These are phyloP conservation scores for Criorhina ranunculi DNA, from an alignment of 2,888 invertebrate genomes.

Conservation along the genomic window DNA sequence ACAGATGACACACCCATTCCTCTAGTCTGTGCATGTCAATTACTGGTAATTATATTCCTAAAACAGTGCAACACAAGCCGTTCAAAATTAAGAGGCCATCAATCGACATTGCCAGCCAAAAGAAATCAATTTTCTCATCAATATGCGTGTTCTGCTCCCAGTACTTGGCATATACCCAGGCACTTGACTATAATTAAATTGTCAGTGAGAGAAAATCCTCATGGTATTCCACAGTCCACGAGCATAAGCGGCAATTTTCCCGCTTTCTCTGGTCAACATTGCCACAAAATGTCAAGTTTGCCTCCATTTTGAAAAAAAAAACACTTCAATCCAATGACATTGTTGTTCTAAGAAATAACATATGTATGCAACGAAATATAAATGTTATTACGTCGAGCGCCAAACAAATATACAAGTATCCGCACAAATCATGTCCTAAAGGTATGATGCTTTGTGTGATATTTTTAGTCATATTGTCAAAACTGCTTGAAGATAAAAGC, in stretches of 20 bases:
- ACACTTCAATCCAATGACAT: slow-evolving; percentile 29
- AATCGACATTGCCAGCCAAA: slow-evolving; percentile 12
- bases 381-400: background rate
- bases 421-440: slow-evolving; percentile 44
- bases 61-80: slow-evolving; percentile 5
- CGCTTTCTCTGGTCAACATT: slow-evolving; percentile 33
- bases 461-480: slow-evolving; percentile 46
- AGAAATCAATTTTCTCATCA: slow-evolving; percentile 26
- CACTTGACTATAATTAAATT: slow-evolving; percentile 60
- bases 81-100: slow-evolving; percentile 29
- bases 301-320: slow-evolving; percentile 24
- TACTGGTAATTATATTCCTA: slow-evolving; percentile 31
- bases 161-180: slow-evolving; percentile 48
- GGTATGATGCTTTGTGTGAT: slow-evolving; percentile 42
- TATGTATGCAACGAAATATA: background rate
- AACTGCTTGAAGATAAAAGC: slow-evolving; percentile 29
- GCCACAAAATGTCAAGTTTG: slow-evolving; percentile 23
- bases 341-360: slow-evolving; percentile 1
- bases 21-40: slow-evolving; percentile 6
- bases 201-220: slow-evolving; percentile 30
- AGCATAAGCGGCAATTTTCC: slow-evolving; percentile 32
- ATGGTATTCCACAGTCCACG: slow-evolving; percentile 1
- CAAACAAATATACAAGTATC: slow-evolving; percentile 5
- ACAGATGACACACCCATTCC: slow-evolving; percentile 29
- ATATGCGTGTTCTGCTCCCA: slow-evolving; percentile 21